A percentile compares a stretch with the other conserved stretches of the same genome.
These are phyloP conservation scores for Hycleus phaleratus DNA, from an alignment of 1,140 invertebrate genomes.

Conservation along the genomic window DNA sequence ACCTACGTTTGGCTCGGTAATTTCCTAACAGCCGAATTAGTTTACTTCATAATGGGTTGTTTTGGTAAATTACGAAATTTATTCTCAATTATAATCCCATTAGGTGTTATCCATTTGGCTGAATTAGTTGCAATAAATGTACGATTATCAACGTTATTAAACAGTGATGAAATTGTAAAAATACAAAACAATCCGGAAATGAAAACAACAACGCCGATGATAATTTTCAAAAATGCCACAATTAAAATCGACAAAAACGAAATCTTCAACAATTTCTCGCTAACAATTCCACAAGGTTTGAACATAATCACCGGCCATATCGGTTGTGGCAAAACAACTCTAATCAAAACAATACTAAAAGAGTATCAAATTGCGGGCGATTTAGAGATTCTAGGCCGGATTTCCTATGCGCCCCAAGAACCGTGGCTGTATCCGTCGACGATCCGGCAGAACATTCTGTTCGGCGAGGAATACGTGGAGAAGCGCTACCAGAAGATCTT, in stretches of 20 bases:
- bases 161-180: conserved; percentile 9
- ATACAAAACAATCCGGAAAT: neutral
- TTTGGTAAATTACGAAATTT: conserved; percentile 63
- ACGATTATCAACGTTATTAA: conserved; percentile 18
- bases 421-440: conserved; percentile 50
- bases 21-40: conserved; percentile 63
- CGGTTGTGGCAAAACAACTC: conserved; percentile 66
- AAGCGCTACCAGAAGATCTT: conserved; percentile 50
- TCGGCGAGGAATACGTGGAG: conserved; percentile 42
- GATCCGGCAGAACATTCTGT: conserved; percentile 55
- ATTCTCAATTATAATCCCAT: conserved; percentile 64
- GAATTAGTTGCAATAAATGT: conserved; percentile 35
- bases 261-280: conserved; percentile 51
- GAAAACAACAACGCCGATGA: conserved; percentile 4
- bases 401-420: conserved; percentile 56
- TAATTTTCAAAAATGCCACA: conserved; percentile 16
- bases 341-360: conserved; percentile 69
- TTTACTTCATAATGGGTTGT: conserved; percentile 66
- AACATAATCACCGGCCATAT: conserved; percentile 61
- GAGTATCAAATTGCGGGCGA: conserved; percentile 55
- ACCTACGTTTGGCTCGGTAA: conserved; percentile 60
- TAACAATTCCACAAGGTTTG: conserved; percentile 47
- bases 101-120: conserved; percentile 52
- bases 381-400: conserved; percentile 39
- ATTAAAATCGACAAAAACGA: conserved; percentile 30